Base-by-base conservation (phyloP, 2,113 vertebrate species). In the Fulica atra region DNA sequence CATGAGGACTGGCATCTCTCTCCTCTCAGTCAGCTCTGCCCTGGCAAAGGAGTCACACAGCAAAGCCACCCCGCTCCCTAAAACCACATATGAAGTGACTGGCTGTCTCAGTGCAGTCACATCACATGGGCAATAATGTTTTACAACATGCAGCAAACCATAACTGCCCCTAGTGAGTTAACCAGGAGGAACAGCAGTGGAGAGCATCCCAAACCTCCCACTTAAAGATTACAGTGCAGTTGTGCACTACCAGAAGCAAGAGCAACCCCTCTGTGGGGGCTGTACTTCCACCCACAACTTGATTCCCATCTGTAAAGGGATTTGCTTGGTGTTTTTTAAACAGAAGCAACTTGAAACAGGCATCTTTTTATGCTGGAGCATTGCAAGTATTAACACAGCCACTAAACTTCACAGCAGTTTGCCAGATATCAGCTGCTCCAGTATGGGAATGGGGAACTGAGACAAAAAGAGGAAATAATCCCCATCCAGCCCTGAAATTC, bases 171-270 rank as follows among this genome's bases (percentile, higher is more conserved):
- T 4, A 5, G 35, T 14, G 87, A 74, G 11, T 3, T 3, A 29
- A 42, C 15, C 14, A 18, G 28, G 35, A 86, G n/a, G 9, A 9
- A 8, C 0, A n/a, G 31, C 50, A 11, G 44, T 1, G 26, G 12
- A 14, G 61, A 88, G 6, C 69, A 78, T 2, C 80, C 56, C 74
- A 74, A 29, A 24, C 1, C 40, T 26, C 66, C 8, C 1, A 2
- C 29, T 28, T 1, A 1, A 15, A 76, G 3, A 1, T 6, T 7
- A 20, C 46, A 23, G 24, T 2, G 6, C 0, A 0, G 40, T 2
- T 33, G 12, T 44, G 38, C 42, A 3, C 53, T 15, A 5, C 42
- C 79, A 88, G 57, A 18, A 57, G 3, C 3, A 18, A 10, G 17
- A 71, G 23, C 1, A 0, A 8, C 23, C 5, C 5, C 29, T 16